These are phyloP conservation scores for Ctenomys sociabilis DNA, from an alignment of 2,113 vertebrate genomes.

Conservation along the genomic window DNA sequence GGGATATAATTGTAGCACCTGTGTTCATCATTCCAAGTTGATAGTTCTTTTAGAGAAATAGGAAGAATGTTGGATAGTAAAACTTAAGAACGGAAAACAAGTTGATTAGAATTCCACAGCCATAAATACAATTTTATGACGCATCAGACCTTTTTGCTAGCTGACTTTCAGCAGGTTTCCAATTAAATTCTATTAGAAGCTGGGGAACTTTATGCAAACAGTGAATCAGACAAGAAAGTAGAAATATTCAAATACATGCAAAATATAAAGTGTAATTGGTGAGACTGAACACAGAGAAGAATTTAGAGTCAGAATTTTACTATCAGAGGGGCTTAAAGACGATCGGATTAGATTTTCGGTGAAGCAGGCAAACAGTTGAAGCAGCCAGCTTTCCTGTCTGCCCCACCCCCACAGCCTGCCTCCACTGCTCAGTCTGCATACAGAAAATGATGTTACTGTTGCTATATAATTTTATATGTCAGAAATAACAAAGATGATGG, in stretches of 20 bases:
- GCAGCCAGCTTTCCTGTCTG: not conserved
- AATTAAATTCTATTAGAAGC: slow-evolving; percentile 32
- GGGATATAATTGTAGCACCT: not conserved
- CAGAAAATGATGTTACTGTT: not conserved
- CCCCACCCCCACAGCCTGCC: not conserved
- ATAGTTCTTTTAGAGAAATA: not conserved
- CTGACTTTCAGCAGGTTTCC: slow-evolving; percentile 8
- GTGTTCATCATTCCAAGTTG: not conserved
- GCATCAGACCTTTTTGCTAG: not conserved
- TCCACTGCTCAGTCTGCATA: not conserved
- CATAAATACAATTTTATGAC: slow-evolving; percentile 9
- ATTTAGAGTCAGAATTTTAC: slow-evolving; percentile 34
- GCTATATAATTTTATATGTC: slow-evolving; percentile 30
- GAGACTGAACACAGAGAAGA: slow-evolving; percentile 39
- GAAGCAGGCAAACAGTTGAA: not conserved
- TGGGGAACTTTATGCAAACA: not conserved
- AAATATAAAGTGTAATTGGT: slow-evolving; percentile 8
- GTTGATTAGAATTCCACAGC: not conserved
- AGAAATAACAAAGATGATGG: slow-evolving; percentile 23
- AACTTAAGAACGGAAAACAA: slow-evolving; percentile 8
- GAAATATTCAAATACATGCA: slow-evolving; percentile 42
- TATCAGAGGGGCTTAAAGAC: not conserved
- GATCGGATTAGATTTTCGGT: not conserved
- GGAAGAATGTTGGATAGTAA: slow-evolving; percentile 22
- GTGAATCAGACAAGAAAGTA: not conserved